Conservation (phyloP, 2,888 invertebrate genomes). For the Lycocerus yunnanus region DNA sequence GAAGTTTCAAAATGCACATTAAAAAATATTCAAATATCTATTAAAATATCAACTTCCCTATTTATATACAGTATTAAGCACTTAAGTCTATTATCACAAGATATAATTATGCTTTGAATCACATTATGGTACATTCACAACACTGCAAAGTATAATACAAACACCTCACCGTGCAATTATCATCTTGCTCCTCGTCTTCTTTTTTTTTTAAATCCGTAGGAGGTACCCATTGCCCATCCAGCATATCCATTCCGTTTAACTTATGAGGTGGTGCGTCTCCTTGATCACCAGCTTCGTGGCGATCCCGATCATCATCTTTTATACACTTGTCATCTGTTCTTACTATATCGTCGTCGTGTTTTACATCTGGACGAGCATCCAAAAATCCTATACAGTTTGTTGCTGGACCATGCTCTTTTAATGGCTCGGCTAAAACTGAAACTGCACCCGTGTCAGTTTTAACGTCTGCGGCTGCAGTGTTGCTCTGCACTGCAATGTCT, state of each 20-base stretch:
- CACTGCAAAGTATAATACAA: conserved; percentile 67
- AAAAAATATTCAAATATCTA: background rate
- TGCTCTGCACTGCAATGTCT: conserved; percentile 26
- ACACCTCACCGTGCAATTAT: conserved; percentile 64
- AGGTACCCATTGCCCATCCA: conserved; percentile 24
- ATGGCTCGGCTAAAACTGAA: conserved; percentile 25
- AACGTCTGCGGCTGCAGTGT: conserved; percentile 4
- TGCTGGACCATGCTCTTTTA: conserved; percentile 27
- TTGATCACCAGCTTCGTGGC: conserved; percentile 23
- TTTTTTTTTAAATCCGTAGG: conserved; percentile 30
- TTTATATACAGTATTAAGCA: background rate
- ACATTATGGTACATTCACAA: conserved; percentile 63
- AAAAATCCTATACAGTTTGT: conserved; percentile 13
- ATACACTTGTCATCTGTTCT: conserved; percentile 17
- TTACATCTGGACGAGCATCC: conserved; percentile 1
- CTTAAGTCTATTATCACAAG: conserved; percentile 24
- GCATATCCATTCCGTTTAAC: conserved; percentile 24
- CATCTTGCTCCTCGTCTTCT: conserved; percentile 55
- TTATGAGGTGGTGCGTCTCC: conserved; percentile 29
- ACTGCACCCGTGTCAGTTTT: conserved; percentile 25
- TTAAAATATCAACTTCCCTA: conserved; percentile 1
- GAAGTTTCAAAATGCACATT: background rate
- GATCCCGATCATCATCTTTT: conserved; percentile 24
- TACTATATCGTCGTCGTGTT: conserved; percentile 23
- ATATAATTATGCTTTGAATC: conserved; percentile 22